phyloP scores from a whole-genome alignment of 2,888 invertebrate genomes.

The Stictocephala bisonia region DNA sequence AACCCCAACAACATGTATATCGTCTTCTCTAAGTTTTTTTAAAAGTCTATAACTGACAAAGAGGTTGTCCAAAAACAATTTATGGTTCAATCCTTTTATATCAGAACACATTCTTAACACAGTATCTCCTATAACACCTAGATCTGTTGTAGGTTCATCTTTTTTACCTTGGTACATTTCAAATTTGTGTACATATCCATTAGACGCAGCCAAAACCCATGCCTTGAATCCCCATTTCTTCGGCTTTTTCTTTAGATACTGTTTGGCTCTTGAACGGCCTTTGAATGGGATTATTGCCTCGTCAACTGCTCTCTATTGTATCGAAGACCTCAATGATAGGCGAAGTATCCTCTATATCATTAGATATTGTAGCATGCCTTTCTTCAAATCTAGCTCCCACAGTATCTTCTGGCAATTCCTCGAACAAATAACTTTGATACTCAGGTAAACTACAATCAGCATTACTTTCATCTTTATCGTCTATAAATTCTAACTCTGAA shows the following conservation, averaged over 20 bases:
- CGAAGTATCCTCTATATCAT: too few species aligned
- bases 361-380: too few species aligned
- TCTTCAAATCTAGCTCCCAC: too few species aligned
- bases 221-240: slow-evolving; percentile 41
- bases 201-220: slow-evolving; percentile 6
- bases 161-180: slow-evolving; percentile 27
- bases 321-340: too few species aligned
- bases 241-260: slow-evolving; percentile 49
- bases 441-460: too few species aligned
- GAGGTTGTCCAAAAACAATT: background rate
- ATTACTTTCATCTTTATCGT: too few species aligned
- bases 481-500: too few species aligned
- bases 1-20: too few species aligned
- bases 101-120: slow-evolving; percentile 15
- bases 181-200: slow-evolving; percentile 18
- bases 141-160: background rate
- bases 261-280: slow-evolving; percentile 51
- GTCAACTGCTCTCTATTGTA: slow-evolving; percentile 52
- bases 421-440: too few species aligned
- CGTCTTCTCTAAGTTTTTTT: too few species aligned
- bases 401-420: too few species aligned
- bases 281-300: slow-evolving; percentile 56
- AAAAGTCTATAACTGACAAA: too few species aligned
- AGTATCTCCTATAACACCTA: slow-evolving; percentile 6
- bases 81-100: background rate